Evolutionary conservation across 2,797 vertebrate genomes (phyloP).

Genomic region (Onychomys arenicola): DNA sequence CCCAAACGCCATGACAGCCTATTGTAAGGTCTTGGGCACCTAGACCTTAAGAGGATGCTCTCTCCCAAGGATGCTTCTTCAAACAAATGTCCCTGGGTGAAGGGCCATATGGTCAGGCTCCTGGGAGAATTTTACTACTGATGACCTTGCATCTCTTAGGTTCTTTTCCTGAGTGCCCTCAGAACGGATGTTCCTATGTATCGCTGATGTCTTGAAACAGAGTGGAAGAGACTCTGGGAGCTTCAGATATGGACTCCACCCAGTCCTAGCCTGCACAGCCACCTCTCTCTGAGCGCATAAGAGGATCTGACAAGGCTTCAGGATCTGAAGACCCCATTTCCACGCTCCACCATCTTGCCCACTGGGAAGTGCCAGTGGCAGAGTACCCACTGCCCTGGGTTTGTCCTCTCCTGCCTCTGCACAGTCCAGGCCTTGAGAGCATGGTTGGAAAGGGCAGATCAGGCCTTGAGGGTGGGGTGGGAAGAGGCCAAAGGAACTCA

Average conservation of each 20-base stretch:
- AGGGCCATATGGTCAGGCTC: not conserved
- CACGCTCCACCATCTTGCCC: not conserved
- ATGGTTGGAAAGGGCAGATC: not conserved
- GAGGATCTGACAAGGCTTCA: not conserved
- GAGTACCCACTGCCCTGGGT: not conserved
- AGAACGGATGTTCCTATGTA: not conserved
- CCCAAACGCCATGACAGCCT: not conserved
- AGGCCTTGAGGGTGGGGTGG: not conserved
- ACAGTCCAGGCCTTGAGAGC: not conserved
- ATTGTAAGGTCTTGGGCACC: not conserved
- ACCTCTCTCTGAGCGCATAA: not conserved
- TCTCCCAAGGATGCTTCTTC: not conserved
- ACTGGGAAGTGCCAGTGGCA: not conserved
- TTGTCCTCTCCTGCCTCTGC: not conserved
- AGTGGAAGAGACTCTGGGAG: not conserved
- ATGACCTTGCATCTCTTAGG: not conserved
- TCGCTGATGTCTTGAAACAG: not conserved
- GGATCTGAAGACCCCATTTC: not conserved
- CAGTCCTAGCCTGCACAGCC: accelerated
- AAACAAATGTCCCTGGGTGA: not conserved
- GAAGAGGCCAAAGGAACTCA: not conserved
- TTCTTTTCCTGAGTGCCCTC: not conserved
- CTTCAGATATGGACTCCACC: not conserved
- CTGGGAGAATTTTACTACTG: not conserved
- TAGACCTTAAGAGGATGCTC: not conserved